Evolutionary conservation across 2,113 vertebrate species (phyloP), one percentile per base, ranked within the genome.

Genomic region (Scortum barcoo): DNA sequence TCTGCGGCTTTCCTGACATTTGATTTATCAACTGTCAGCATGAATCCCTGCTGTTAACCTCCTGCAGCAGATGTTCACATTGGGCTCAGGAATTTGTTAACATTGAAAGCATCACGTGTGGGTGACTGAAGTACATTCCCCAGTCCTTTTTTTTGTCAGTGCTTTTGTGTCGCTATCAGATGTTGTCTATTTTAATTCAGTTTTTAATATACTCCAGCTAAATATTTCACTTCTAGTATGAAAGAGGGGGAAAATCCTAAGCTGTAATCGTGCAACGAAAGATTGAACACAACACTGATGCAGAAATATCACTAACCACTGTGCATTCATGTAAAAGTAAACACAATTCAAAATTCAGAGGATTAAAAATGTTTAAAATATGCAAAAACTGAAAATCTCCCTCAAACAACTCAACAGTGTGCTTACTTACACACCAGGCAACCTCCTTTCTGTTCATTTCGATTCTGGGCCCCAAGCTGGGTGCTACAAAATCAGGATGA

Each of bases 401-500:
- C 36, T 63, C 36, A 80, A 22, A 50, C 16, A 51, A n/a, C 33
- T 53, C 12, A 44, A 53, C 10, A 36, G n/a, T 10, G 11, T 33
- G 19, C 33, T 69, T 74, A 62, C 48, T 48, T 66, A 65, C 1
- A 0, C 24, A 57, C 19, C 28, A 63, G 20, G 33, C 40, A 2
- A 67, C 73, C 51, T 71, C 56, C 20, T 75, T 42, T 69, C 16
- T 53, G 4, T 76, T 86, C 42, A 11, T 63, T 77, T 51, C 12
- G 6, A 70, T 78, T 79, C 82, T 40, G 24, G 44, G 56, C 73
- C 72, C 56, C 7, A 63, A 54, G 78, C 28, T 66, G 65, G 17
- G 38, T 3, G 11, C 62, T 44, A 63, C 48, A 66, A 82, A 83
- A 89, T 80, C 57, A 40, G 84, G 71, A 85, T 83, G 70, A 87